Conservation (phyloP, 2,888 invertebrate species). For the Acanthopleura granulata region DNA sequence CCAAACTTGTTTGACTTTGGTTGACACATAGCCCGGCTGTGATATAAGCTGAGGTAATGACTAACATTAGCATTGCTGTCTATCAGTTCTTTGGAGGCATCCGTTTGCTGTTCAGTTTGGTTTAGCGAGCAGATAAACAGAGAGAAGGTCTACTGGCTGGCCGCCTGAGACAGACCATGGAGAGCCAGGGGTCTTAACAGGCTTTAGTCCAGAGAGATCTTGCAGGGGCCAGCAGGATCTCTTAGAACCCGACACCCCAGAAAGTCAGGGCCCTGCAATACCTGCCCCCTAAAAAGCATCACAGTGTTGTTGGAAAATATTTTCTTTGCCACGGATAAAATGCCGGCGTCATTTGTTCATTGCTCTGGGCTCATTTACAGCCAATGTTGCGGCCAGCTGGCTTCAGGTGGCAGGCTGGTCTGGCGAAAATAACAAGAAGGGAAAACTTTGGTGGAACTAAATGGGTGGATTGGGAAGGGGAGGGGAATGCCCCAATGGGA, state of each 20-base stretch:
- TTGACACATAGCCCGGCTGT: no score
- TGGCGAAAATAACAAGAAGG: no score
- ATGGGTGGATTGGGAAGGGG: no score
- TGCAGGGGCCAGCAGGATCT: not conserved
- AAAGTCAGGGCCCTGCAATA: not conserved
- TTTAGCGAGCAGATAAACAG: not conserved
- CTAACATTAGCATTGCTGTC: slow-evolving; percentile 2
- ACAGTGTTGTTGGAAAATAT: slow-evolving; percentile 16
- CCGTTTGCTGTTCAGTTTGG: not conserved
- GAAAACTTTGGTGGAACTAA: no score
- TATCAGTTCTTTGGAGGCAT: not conserved
- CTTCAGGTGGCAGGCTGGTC: not conserved
- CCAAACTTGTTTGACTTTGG: not conserved
- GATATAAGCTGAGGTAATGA: not conserved
- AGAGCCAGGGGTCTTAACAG: no score
- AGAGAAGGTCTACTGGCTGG: not conserved
- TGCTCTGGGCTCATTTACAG: not conserved
- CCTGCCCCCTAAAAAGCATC: not conserved
- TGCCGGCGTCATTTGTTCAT: slow-evolving; percentile 4
- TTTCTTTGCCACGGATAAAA: slow-evolving; percentile 10
- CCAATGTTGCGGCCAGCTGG: not conserved
- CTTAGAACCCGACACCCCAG: not conserved
- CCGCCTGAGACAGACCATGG: not conserved
- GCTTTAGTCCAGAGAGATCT: no score
- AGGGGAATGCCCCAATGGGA: no score